Percentiles rank a stretch among this genome's conserved stretches.
phyloP scores from a whole-genome alignment of 2,113 vertebrate species.

The Tamias sibiricus region DNA sequence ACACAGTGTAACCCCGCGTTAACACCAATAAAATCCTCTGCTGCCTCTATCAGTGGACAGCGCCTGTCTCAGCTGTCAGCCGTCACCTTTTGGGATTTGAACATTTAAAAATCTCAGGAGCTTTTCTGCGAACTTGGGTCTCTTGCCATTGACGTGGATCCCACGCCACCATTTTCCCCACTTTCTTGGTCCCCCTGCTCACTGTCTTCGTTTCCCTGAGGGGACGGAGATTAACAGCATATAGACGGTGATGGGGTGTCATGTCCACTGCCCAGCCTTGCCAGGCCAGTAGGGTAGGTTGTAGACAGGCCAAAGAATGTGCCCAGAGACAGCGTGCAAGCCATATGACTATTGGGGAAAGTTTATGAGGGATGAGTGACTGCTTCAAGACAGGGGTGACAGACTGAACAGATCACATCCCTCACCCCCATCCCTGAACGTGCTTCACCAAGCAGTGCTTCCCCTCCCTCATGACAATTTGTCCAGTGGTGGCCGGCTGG shows the following conservation, averaged over 20 bases:
- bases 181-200: background rate
- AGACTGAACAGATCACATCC: no score
- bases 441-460: no score
- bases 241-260: background rate
- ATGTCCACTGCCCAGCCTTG: no score
- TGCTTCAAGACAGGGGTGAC: no score
- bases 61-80: background rate
- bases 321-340: no score
- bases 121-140: background rate
- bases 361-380: no score
- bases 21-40: conserved; percentile 45
- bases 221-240: accelerated
- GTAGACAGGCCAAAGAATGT: no score
- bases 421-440: no score
- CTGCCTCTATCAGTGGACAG: background rate
- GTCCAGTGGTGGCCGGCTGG: no score
- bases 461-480: no score
- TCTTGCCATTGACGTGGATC: background rate
- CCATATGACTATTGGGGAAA: no score
- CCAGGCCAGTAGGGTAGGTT: no score
- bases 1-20: accelerated
- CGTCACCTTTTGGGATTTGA: background rate
- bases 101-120: background rate
- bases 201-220: background rate
- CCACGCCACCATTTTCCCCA: accelerated